Conservation (phyloP, 2,113 vertebrate genomes). For the Acanthisitta chloris region DNA sequence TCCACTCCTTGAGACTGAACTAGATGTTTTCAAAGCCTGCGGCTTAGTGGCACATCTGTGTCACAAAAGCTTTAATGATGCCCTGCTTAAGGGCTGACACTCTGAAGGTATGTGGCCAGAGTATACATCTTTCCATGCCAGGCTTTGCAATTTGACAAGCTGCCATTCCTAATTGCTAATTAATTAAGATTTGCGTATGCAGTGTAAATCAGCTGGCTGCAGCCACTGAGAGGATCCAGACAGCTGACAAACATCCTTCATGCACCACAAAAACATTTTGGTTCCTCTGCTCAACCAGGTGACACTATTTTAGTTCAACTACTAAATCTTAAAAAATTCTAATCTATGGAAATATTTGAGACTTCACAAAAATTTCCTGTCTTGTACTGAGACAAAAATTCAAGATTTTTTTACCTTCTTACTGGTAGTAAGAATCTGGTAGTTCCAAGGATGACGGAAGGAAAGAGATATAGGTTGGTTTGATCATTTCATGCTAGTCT, state of each 20-base stretch:
- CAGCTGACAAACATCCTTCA: neutral
- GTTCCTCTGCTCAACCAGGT: neutral
- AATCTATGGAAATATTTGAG: neutral
- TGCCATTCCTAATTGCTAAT: constrained; percentile 31
- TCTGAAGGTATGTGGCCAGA: neutral
- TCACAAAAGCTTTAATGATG: neutral
- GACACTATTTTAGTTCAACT: neutral
- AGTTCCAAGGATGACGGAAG: neutral
- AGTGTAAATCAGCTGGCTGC: neutral
- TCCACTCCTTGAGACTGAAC: fast-evolving
- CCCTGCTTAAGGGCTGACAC: neutral
- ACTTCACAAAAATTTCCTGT: neutral
- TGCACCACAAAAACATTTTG: neutral
- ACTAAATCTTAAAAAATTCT: neutral
- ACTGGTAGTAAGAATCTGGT: neutral
- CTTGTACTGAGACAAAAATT: neutral
- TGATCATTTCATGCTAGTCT: neutral
- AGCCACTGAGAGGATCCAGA: fast-evolving
- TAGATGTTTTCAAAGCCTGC: neutral
- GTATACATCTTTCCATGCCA: neutral
- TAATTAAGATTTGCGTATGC: constrained; percentile 29
- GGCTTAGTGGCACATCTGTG: neutral
- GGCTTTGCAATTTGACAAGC: neutral
- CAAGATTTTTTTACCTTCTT: neutral
- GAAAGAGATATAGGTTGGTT: neutral